Base-by-base conservation (phyloP, 2,797 vertebrate species). In the Acipenser ruthenus region DNA sequence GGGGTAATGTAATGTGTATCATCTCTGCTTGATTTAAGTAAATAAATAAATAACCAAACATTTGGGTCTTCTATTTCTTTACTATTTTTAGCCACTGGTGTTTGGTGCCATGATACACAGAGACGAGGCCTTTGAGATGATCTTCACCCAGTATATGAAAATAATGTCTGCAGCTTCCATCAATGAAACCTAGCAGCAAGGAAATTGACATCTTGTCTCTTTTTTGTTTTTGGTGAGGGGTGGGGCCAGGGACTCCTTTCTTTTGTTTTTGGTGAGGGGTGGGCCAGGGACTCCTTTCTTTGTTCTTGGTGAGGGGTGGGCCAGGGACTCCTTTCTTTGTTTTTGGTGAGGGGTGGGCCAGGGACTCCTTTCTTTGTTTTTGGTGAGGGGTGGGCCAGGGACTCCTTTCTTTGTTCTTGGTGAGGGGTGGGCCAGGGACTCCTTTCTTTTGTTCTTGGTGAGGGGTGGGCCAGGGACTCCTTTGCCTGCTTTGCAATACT, bases 101-200 rank as follows among this genome's bases (percentile, higher is more conserved):
- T 99, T 99, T 11, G 96, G 97, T 67, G 97, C 96, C 86, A 99
- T 99, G 96, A 93, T 97, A 78, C 97, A 99, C 85, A 87, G 97
- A 79, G 96, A 99, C 6, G 96, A 99, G 87, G 97, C 97, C 61
- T 99, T 99, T 52, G 95, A 99, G 82, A 88, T 96, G 64, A 98
- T 99, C 78, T 93, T 93, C 82, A 91, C 75, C 69, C 97, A 99
- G 77, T 97, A 99, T 66, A 74, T 91, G 86, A 98, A 97, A 83
- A 95, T 94, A 72, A 83, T 92, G 6, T 92, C 94, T 67, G 91
- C 90, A 63, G 79, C 84, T 0, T 84, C 89, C 76, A 90, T 79
- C 79, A 82, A 78, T 2, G 93, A 96, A 78, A 91, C 89, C 80
- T 99, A 94, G 88, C 74, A 71, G 52, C 66, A 37, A 18, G 23